Base-by-base conservation (phyloP, 2,888 invertebrate species). In the Melangyna quadrimaculata region DNA sequence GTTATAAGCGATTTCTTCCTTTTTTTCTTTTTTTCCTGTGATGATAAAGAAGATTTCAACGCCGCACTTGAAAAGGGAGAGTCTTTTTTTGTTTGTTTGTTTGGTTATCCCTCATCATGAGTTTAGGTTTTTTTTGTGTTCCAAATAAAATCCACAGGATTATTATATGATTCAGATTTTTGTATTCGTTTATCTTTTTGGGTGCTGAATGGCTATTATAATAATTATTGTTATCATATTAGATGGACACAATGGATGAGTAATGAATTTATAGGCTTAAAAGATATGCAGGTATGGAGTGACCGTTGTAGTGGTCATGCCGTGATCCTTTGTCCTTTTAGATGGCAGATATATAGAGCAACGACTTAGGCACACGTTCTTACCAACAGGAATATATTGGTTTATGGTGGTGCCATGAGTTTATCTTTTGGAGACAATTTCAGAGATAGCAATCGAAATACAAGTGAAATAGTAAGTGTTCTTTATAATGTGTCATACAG, bases 41-140 rank as follows among this genome's bases (percentile, higher is more conserved):
- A 32, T n/a, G 67, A 17, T 72, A 80, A 86, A 80, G 77, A 77
- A 65, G 73, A 81, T 86, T 86, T 80, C 81, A 86, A 86, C 81
- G 71, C 86, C 81, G 86, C 86, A 77, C 80, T 81, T 81, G 81
- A 70, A 78, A 73, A 70, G 81, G 67, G 72, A 73, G 77, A 63
- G 86, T 84, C 78, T 29, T 5, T 1, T 40, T 67, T 35, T 51
- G 75, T 84, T 77, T 79, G 79, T 79, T 79, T 79, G 75, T 72
- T 72, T 75, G 43, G 22, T 57, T 63, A 71, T 80, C 19, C 57
- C 8, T 40, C 40, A 22, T 22, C 22, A 59, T 37, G 32, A 17
- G 19, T 45, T 5, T 45, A 29, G n/a, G n/a, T n/a, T n/a, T 24
- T 61, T 37, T 40, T 61, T 43, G n/a, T 43, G 10, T 29, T 19